Evolutionary conservation across 2,888 invertebrate genomes (phyloP).

Genomic region (Ormyrus nitidulus): DNA sequence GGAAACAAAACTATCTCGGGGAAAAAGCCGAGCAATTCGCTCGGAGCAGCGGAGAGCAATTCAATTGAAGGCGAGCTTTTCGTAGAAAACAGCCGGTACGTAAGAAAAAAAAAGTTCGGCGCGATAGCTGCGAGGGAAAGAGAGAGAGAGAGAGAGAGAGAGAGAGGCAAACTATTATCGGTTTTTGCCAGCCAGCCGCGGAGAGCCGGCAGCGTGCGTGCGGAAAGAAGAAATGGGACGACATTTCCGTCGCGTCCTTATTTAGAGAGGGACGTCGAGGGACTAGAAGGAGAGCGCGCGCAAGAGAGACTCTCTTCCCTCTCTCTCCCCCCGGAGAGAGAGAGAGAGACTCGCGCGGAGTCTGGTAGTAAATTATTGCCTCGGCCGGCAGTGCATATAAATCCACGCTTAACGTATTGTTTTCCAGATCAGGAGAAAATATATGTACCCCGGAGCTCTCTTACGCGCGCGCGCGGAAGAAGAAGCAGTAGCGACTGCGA

Average conservation of each 20-base stretch:
- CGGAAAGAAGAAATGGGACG: slow-evolving; percentile 67
- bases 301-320: background rate
- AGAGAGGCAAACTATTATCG: slow-evolving; percentile 48
- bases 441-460: slow-evolving; percentile 66
- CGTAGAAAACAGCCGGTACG: slow-evolving; percentile 20
- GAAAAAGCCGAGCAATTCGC: slow-evolving; percentile 37
- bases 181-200: slow-evolving; percentile 32
- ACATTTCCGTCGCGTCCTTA: slow-evolving; percentile 73
- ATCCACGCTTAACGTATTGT: slow-evolving; percentile 74
- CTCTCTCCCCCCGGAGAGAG: slow-evolving; percentile 38
- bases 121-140: slow-evolving; percentile 20
- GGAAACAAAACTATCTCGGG: slow-evolving; percentile 2
- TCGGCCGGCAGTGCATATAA: slow-evolving; percentile 70
- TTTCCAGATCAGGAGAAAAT: slow-evolving; percentile 75
- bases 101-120: slow-evolving; percentile 13
- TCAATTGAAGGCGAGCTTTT: slow-evolving; percentile 45
- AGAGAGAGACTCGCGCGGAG: slow-evolving; percentile 34
- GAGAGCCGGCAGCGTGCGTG: background rate
- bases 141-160: slow-evolving; percentile 24
- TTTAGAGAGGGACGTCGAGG: slow-evolving; percentile 69
- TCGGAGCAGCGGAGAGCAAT: slow-evolving; percentile 26
- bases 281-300: slow-evolving; percentile 56
- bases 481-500: slow-evolving; percentile 10
- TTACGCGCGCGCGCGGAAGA: slow-evolving; percentile 15
- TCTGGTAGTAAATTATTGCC: slow-evolving; percentile 72